These are phyloP conservation scores for Ianthella basta DNA, from an alignment of 37 sponge, comb jelly and placozoan species.

Conservation along the genomic window DNA sequence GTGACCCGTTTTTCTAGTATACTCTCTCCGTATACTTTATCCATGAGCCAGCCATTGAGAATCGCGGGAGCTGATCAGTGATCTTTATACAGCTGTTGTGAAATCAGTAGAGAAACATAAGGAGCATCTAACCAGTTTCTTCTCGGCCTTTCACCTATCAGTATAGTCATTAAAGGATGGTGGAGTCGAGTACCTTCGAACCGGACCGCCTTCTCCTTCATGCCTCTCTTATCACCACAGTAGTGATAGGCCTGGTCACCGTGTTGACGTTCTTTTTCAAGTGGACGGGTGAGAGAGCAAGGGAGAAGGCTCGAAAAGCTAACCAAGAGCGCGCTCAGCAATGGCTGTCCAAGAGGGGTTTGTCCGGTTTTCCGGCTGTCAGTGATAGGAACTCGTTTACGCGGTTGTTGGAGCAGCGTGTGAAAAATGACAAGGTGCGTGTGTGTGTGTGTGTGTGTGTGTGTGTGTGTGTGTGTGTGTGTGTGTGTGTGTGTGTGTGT, in stretches of 20 bases:
- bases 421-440: neutral
- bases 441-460: neutral
- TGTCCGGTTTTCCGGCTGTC: neutral
- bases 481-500: constrained; percentile 16
- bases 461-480: constrained; percentile 28
- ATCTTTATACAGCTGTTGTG: too few relatives aligned
- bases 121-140: too few relatives aligned
- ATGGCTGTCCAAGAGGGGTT: neutral
- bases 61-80: too few relatives aligned
- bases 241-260: neutral
- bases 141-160: too few relatives aligned
- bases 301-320: neutral
- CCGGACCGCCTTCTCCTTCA: neutral
- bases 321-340: neutral
- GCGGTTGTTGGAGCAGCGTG: neutral
- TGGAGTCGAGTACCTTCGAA: too few relatives aligned
- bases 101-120: too few relatives aligned
- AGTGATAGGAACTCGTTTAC: neutral
- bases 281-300: neutral
- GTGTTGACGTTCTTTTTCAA: neutral
- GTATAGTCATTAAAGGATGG: too few relatives aligned
- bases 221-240: neutral
- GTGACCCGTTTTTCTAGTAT: too few relatives aligned
- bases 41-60: too few relatives aligned
- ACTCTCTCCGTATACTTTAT: too few relatives aligned